Base-by-base conservation (phyloP, 1,140 invertebrate species). In the Drosophila kurseongensis region DNA sequence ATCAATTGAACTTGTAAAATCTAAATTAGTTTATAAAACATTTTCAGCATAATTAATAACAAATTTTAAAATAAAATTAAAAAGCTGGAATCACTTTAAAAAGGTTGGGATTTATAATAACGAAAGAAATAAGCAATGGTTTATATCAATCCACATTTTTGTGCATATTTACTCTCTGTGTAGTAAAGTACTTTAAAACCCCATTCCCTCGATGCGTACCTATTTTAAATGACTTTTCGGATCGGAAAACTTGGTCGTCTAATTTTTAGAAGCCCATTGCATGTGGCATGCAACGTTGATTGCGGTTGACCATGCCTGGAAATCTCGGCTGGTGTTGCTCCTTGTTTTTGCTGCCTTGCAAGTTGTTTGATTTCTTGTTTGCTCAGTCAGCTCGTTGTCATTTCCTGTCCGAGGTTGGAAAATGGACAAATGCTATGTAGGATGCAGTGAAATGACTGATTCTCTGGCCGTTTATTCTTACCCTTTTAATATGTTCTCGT, bases 351-450 rank as follows among this genome's bases (percentile, higher is more conserved):
- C 32, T 18, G 42, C 35, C 72, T 61, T n/a, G 54, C 75, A 66
- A 54, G 52, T 80, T 75, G 57, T 51, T 63, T 75, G 78, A 80
- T 48, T 56, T 72, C 77, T 78, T 67, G 78, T 80, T 71, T 56
- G 58, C 68, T 48, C 52, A 52, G 54, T 56, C 59, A 52, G 45
- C 32, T 50, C 66, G 51, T 58, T 71, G 67, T 71, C 51, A 71
- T 71, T 71, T 71, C 67, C 67, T 71, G 67, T 50, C 51, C 60
- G 29, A 44, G 47, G 29, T 10, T 66, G 40, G 62, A 42, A 66
- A 71, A 48, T 71, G 67, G 65, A 71, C 65, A 71, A 23, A 29
- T 69, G 50, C 27, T 14, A 13, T 23, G 32, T 23, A 42, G 44
- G 57, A 48, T 71, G 57, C 36, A 47, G 35, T 32, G 27, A 27